Evolutionary conservation across 2,888 invertebrate genomes (phyloP), one percentile per base, ranked within the genome.

Genomic region (Netelia melanura): DNA sequence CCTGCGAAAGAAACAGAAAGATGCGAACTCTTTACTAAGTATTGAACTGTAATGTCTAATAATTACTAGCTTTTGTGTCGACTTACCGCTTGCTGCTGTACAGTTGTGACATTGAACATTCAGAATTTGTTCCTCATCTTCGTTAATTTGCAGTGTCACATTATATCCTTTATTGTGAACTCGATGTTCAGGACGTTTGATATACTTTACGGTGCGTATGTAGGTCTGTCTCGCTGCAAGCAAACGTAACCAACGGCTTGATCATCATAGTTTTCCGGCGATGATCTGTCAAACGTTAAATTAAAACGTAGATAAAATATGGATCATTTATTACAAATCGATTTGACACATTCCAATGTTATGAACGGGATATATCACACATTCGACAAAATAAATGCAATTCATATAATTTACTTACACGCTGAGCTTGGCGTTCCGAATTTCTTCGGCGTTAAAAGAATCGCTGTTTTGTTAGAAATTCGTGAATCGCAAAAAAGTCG

Each of bases 351-450:
- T 25, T 62, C 25, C 62, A 10, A 30, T 62, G 2, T 23, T 25
- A 23, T 62, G 9, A 11, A 5, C 2, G 62, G 11, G 86, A 89
- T 83, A 62, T 25, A 62, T 62, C 21, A 62, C 62, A 21, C 23
- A 62, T 62, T 52, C n/a, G 11, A 52, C 52, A 52, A n/a, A 52
- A 52, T 52, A 52, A 52, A 11, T 52, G 5, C n/a, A 11, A 11
- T n/a, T 52, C 11, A 52, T 52, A 1, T 52, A 52, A 52, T 52
- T 52, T 52, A 52, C 52, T 52, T 52, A 52, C 52, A 52, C 2
- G 0, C 3, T n/a, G 11, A n/a, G 14, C 11, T 52, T 52, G 11
- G 52, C 52, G 6, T 21, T 21, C 21, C 21, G 21, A 21, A 21
- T 21, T 21, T 21, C 21, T 21, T 21, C 21, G 21, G 1, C 21